A percentile compares a stretch with the other conserved stretches of the same genome.
phyloP scores from a whole-genome alignment of 2,797 vertebrate species.

The Brotogeris chrysoptera region DNA sequence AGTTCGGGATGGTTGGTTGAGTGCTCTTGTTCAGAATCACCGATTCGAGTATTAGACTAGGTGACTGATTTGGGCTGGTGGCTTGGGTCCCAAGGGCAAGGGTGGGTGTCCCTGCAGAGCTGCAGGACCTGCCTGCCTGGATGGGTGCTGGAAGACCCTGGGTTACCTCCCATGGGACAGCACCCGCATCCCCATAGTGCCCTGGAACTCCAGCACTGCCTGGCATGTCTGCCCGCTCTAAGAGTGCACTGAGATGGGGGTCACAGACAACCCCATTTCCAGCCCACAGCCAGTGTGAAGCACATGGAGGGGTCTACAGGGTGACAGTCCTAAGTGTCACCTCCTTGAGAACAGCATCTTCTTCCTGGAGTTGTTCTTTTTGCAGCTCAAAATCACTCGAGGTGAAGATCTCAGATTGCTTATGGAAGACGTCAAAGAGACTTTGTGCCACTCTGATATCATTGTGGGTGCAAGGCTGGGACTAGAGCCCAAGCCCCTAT shows the following conservation, averaged over 20 bases:
- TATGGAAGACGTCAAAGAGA: conserved; percentile 50
- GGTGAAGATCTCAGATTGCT: conserved; percentile 40
- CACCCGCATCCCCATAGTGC: not conserved
- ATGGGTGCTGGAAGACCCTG: not conserved
- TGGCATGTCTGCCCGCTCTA: not conserved
- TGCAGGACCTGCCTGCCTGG: not conserved
- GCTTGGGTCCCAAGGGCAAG: not conserved
- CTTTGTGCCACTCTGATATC: not conserved
- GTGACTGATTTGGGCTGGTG: not conserved
- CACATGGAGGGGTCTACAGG: not conserved
- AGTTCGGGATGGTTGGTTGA: not conserved
- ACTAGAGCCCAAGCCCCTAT: not conserved
- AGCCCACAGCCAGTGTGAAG: not conserved
- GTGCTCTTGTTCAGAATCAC: not conserved
- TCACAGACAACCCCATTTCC: fast-evolving
- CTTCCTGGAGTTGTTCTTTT: not conserved
- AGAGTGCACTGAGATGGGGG: fast-evolving
- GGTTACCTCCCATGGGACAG: not conserved
- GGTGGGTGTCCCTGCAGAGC: not conserved
- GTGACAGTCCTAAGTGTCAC: not conserved
- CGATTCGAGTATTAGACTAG: not conserved
- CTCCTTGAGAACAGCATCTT: not conserved
- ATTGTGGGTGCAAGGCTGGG: conserved; percentile 41
- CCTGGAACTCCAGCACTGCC: not conserved
- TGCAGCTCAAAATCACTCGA: not conserved